Evolutionary conservation across 2,797 vertebrate species (phyloP), one percentile per base, ranked within the genome.

Genomic region (Karalla daura): DNA sequence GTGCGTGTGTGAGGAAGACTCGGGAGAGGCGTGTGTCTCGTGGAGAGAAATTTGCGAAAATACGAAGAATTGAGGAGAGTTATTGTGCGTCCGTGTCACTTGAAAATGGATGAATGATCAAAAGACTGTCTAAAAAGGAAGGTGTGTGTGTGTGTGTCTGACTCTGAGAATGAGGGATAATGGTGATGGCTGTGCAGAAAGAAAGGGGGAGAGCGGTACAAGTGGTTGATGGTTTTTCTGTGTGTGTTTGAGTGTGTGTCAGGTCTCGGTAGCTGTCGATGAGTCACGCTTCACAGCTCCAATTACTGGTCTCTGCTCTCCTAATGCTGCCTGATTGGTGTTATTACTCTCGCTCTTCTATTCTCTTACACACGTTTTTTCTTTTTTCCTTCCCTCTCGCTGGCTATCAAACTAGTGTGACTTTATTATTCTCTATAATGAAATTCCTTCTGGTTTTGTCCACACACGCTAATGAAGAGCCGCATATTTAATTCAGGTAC

Each of bases 291-390:
- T 80, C 69, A 80, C 71, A 73, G 66, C 81, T 78, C 60, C 69
- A 83, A 78, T 90, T 76, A 81, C 74, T 62, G 70, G 33, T 64
- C 74, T 70, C 59, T 70, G 55, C 76, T 75, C 73, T 30, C 41
- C 83, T 80, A 83, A 80, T 86, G 61, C 68, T 36, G 63, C 66
- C 58, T 86, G 87, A 90, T 83, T 85, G 74, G 61, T 70, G 78
- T 77, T 75, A 84, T 88, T 82, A 84, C 65, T 61, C 77, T 68
- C 15, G 1, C 67, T 25, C 49, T 58, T 69, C 73, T 47, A 43
- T 62, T 69, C 52, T 67, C 59, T 47, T 41, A 10, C 33, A 56
- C 64, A 14, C 20, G 50, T 30, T 41, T 15, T 8, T 30, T 36
- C 7, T 52, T 40, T 43, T 52, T 37, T 30, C 17, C 32, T 12